Evolutionary conservation across 2,888 invertebrate species (phyloP).

Genomic region (Punctoribates punctum): DNA sequence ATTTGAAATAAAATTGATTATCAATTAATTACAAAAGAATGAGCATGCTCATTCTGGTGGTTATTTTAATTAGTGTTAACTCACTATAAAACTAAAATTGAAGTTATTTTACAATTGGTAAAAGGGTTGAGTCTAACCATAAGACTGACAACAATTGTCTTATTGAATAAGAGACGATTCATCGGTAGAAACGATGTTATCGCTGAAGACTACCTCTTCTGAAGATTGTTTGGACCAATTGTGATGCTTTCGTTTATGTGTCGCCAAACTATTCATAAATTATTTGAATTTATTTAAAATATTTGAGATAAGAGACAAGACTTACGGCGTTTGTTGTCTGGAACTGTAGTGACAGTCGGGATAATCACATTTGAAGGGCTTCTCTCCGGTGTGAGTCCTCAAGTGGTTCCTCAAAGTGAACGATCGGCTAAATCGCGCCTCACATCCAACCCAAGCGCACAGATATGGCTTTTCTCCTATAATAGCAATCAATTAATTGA

Average conservation of each 20-base stretch:
- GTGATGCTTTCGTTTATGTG: constrained; percentile 27
- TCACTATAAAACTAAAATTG: too few species aligned
- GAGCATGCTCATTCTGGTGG: too few species aligned
- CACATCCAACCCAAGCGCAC: constrained; percentile 11
- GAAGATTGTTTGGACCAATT: not conserved
- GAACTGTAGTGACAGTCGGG: constrained; percentile 15
- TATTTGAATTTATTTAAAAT: not conserved
- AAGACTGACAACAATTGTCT: too few species aligned
- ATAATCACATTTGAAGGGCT: constrained; percentile 19
- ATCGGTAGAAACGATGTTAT: not conserved
- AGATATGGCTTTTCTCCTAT: not conserved
- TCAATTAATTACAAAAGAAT: not conserved
- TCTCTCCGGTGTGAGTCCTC: constrained; percentile 18
- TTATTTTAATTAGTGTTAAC: too few species aligned
- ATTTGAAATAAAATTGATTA: not conserved
- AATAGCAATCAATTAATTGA: not conserved
- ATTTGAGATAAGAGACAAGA: not conserved
- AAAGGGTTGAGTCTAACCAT: not conserved
- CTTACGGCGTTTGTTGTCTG: constrained; percentile 24
- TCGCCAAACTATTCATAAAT: not conserved
- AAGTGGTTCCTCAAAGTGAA: constrained; percentile 14
- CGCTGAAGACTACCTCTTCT: not conserved
- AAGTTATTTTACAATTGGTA: not conserved
- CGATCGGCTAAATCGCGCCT: constrained; percentile 19
- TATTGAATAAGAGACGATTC: too few species aligned